Base-by-base conservation (phyloP, 2,888 invertebrate species). In the Steromphala cineraria region DNA sequence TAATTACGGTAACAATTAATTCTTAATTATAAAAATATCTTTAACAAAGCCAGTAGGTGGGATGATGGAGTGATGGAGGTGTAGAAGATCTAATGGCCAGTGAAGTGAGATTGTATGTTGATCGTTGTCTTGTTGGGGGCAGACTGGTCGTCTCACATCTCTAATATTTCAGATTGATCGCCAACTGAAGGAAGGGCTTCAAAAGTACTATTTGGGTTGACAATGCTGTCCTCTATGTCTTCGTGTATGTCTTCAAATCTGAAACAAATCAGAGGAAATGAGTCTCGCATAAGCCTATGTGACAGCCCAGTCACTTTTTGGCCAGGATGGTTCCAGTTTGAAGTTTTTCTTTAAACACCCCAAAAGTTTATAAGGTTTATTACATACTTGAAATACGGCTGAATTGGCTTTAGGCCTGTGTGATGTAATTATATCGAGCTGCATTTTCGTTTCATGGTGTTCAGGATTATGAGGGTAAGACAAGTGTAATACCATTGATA, bases 231-330 rank as follows among this genome's bases (percentile, higher is more conserved):
- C 53, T 88, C 89, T 67, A 89, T 76, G 74, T 89, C 89, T 78
- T 90, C 90, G 67, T 87, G 87, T 53, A 86, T 83, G 71, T 90
- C 88, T 53, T 90, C 89, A 86, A 89, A 89, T 84, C 89, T 89
- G 81, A 75, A 79, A 81, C 55, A 74, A 46, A 46, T 46, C 46
- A 46, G 13, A 13, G 46, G 13, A 46, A 13, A 4, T 36, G 36
- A 36, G 7, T 36, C 2, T 4, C 4, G 36, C 7, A 36, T 7
- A 36, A 2, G 36, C 36, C 7, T 36, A 36, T 36, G 36, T 7
- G 36, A 36, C 36, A 36, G 5, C 1, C 10, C 5, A 1, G 13
- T 5, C 8, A 46, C 4, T 46, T 10, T 46, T 5, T 10, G 46
- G 46, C 5, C 1, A 46, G 46, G 10, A 4, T 10, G 2, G 36